Evolutionary conservation across 2,797 vertebrate genomes (phyloP), one percentile per base, ranked within the genome.

Genomic region (Champsocephalus gunnari): DNA sequence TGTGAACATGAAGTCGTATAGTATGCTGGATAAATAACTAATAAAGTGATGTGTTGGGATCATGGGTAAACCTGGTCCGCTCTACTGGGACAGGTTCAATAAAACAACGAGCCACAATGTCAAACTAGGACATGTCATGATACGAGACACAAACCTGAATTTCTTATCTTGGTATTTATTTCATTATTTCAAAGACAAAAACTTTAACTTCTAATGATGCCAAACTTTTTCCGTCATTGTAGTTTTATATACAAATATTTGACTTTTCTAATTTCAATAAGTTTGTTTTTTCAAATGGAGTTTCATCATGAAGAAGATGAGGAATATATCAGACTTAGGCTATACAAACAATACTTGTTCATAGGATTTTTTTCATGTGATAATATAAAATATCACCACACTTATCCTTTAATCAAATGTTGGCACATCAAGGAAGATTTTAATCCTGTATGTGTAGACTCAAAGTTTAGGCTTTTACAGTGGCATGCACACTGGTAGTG

Each of bases 21-120:
- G 28, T 14, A 49, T 19, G 17, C 19, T 19, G 44, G 13, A 65
- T 11, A 61, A 68, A 48, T 5, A 63, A 48, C 2, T 7, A 5
- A n/a, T 17, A 49, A 24, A 71, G 59, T 49, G 3, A 49, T 9
- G 19, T 32, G 45, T 14, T 43, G 19, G 61, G 13, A 12, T 49
- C 13, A 71, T 45, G 69, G 24, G 12, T 53, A 11, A 77, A 80
- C 80, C 70, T 66, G 75, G 59, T 75, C 24, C 4, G 3, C 55
- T 24, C 50, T 11, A 66, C 48, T 1, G 10, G 21, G 48, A 43
- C 57, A 48, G 48, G 65, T 65, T 66, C 13, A 55, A 21, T 6
- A 44, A 70, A 69, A 54, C 9, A 41, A 3, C 21, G 47, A 63
- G 32, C 3, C 1, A 12, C 4, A 11, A 16, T 12, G 34, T 66